Evolutionary conservation across 2,888 invertebrate species (phyloP).

Genomic region (Venusia cambrica): DNA sequence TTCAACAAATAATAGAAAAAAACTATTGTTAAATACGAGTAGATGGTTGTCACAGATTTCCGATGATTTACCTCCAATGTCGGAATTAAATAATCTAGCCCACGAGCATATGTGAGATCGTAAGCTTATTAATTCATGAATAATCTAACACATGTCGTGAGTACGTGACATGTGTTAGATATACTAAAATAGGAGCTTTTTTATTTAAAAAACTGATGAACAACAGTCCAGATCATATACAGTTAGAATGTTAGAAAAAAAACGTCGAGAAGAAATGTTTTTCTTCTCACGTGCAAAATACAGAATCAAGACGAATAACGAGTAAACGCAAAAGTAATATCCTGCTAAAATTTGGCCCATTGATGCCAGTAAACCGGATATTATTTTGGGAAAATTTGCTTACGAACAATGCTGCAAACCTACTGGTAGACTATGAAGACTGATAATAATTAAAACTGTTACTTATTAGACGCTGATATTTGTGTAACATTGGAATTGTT

Average conservation of each 20-base stretch:
- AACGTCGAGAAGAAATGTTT: slow-evolving; percentile 3
- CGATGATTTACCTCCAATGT: slow-evolving; percentile 9
- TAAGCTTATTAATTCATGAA: too few species aligned
- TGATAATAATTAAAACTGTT: slow-evolving; percentile 1
- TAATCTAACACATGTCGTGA: slow-evolving; percentile 8
- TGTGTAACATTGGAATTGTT: too few species aligned
- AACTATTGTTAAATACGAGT: slow-evolving; percentile 10
- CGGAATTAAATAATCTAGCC: slow-evolving; percentile 8
- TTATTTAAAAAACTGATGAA: slow-evolving; percentile 11
- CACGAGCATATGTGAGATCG: too few species aligned
- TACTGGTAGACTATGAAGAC: slow-evolving; percentile 9
- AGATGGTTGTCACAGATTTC: slow-evolving; percentile 9
- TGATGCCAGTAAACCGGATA: slow-evolving; percentile 9
- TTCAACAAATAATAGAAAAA: slow-evolving; percentile 9
- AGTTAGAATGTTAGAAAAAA: slow-evolving; percentile 10
- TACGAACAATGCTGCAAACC: slow-evolving; percentile 6
- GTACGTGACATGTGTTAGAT: slow-evolving; percentile 6
- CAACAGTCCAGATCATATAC: slow-evolving; percentile 3
- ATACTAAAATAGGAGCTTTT: slow-evolving; percentile 8
- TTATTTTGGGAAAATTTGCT: slow-evolving; percentile 8
- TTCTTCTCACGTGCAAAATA: slow-evolving; percentile 8
- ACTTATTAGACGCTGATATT: too few species aligned
- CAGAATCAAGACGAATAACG: slow-evolving; percentile 8
- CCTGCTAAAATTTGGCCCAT: slow-evolving; percentile 8
- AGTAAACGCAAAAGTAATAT: slow-evolving; percentile 10